Conservation (phyloP, 1,140 invertebrate genomes). For the Diplogasteroides magnus region DNA sequence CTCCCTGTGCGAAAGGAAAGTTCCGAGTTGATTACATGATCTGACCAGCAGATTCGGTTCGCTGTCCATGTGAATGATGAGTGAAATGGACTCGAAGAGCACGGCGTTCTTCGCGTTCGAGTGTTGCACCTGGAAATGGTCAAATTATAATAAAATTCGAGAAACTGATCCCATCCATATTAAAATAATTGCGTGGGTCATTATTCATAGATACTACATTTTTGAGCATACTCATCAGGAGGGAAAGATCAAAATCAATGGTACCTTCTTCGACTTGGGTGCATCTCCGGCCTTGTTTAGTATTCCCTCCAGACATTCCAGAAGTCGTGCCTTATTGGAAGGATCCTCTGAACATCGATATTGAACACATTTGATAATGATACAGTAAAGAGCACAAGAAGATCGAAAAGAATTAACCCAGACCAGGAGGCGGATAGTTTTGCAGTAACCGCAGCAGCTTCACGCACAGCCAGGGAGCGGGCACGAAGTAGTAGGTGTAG, state of each 20-base stretch:
- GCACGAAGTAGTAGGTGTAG: conserved; percentile 99
- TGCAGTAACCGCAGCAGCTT: conserved; percentile 91
- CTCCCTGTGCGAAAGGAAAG: conserved; percentile 95
- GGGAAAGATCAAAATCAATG: neutral
- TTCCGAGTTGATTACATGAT: conserved; percentile 95
- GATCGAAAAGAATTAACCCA: neutral
- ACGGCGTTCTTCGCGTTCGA: conserved; percentile 99
- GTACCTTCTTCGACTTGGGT: conserved; percentile 96
- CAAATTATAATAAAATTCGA: too few relatives aligned
- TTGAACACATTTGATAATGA: too few relatives aligned
- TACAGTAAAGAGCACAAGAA: neutral
- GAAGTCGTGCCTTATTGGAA: conserved; percentile 72
- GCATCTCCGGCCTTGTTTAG: conserved; percentile 98
- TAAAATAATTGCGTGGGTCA: too few relatives aligned
- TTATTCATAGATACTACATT: too few relatives aligned
- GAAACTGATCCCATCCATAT: too few relatives aligned
- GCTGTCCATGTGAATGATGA: conserved; percentile 98
- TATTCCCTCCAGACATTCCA: conserved; percentile 99
- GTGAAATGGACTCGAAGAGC: conserved; percentile 93
- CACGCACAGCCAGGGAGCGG: conserved; percentile 97
- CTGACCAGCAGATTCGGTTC: conserved; percentile 93
- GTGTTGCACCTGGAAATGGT: conserved; percentile 75
- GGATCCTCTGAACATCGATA: conserved; percentile 54
- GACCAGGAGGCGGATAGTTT: conserved; percentile 93
- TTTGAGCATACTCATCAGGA: too few relatives aligned